A percentile compares a stretch with the other conserved stretches of the same genome.
Evolutionary conservation across 1,140 invertebrate genomes (phyloP).

Genomic region (Brachionus manjavacas): DNA sequence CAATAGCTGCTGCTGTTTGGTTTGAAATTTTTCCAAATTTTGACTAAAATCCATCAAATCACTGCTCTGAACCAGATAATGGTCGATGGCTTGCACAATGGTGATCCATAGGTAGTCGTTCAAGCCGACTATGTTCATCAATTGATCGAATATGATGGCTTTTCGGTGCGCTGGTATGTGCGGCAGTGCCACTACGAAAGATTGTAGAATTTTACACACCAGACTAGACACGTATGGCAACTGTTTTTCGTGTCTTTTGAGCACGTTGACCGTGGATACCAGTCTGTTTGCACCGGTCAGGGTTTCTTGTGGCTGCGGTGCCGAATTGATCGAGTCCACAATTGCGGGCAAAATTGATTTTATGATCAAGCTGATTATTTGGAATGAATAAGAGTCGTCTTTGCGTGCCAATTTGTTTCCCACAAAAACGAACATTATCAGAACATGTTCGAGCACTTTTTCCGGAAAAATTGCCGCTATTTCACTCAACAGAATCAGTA

Average conservation of each 20-base stretch:
- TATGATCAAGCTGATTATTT: slow-evolving; percentile 29
- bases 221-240: slow-evolving; percentile 50
- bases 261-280: neutral
- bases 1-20: neutral
- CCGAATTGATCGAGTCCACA: neutral
- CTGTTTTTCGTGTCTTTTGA: slow-evolving; percentile 40
- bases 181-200: slow-evolving; percentile 78
- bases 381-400: slow-evolving; percentile 29
- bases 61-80: slow-evolving; percentile 26
- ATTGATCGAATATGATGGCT: slow-evolving; percentile 71
- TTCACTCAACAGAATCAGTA: neutral
- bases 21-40: slow-evolving; percentile 38
- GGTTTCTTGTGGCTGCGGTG: neutral
- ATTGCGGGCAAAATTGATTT: slow-evolving; percentile 27
- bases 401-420: slow-evolving; percentile 40
- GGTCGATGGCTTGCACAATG: slow-evolving; percentile 48
- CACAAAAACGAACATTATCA: slow-evolving; percentile 42
- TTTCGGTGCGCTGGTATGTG: slow-evolving; percentile 84
- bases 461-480: slow-evolving; percentile 28
- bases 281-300: neutral
- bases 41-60: slow-evolving; percentile 24
- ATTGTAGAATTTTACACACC: slow-evolving; percentile 68
- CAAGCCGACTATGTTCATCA: slow-evolving; percentile 68
- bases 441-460: slow-evolving; percentile 25
- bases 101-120: slow-evolving; percentile 68